These are phyloP conservation scores for Scylla paramamosain DNA, from an alignment of 1,140 invertebrate species.

Conservation along the genomic window DNA sequence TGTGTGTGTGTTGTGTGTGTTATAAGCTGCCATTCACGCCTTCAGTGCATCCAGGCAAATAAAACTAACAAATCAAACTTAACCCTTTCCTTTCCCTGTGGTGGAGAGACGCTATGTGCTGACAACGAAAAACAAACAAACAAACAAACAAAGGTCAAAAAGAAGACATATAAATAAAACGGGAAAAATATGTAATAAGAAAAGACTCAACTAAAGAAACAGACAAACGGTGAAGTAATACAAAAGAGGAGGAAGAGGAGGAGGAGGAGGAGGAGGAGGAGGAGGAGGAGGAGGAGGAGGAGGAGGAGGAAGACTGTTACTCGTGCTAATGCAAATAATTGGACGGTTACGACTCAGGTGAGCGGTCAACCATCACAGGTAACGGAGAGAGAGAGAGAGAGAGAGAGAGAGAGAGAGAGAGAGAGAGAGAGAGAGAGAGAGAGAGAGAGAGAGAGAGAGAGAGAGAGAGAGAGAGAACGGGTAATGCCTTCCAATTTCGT, in stretches of 20 bases:
- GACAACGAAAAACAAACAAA: too few species aligned
- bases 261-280: not conserved
- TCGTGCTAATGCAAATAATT: not conserved
- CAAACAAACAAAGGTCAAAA: too few species aligned
- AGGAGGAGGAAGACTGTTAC: not conserved
- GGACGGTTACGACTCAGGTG: not conserved
- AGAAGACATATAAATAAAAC: not conserved
- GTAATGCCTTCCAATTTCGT: too few species aligned
- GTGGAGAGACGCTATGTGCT: too few species aligned
- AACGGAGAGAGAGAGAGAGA: not conserved
- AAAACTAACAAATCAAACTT: too few species aligned
- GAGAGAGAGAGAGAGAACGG: not conserved
- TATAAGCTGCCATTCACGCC: not conserved
- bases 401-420: too few species aligned
- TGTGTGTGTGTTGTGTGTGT: not conserved
- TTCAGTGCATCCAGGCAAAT: too few species aligned
- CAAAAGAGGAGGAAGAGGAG: not conserved
- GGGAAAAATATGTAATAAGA: too few species aligned
- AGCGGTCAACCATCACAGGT: not conserved
- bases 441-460: not conserved
- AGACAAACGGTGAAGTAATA: not conserved
- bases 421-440: too few species aligned
- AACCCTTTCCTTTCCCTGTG: too few species aligned
- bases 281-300: too few species aligned
- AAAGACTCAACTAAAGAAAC: too few species aligned